Evolutionary conservation across 2,113 vertebrate genomes (phyloP), one percentile per base, ranked within the genome.

Genomic region (Ceyx cyanopectus): DNA sequence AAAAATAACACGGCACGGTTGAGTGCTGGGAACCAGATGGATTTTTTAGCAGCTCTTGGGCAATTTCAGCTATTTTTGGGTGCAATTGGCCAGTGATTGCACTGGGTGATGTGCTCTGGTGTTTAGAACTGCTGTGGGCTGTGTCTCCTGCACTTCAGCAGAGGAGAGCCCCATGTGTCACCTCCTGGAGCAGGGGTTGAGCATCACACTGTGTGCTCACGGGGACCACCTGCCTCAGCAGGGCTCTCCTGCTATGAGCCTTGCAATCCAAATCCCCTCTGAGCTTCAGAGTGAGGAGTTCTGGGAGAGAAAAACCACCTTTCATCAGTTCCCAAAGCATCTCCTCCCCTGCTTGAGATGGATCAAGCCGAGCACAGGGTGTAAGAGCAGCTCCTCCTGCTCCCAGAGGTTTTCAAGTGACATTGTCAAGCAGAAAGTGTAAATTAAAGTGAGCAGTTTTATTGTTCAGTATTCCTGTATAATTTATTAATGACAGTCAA

Each of bases 281-380:
- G 43, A 26, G 45, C 34, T 50, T 5, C 8, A 57, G 43, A 41
- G 21, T 6, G 34, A 72, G 23, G 74, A n/a, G 29, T 67, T 26
- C 14, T 14, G 22, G 11, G 48, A 24, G 11, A 37, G 21, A 26
- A 26, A 53, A 48, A 8, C 5, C 4, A 4, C 2, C 1, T 72
- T 72, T 40, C 4, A 5, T 14, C 21, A 32, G 32, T 12, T 45
- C 30, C 18, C 22, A 12, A 12, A 5, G 14, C 56, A 11, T 51
- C 24, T 43, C 45, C 45, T 81, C 32, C 43, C 50, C 45, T 8
- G 14, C 27, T 27, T 45, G 51, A 58, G 70, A 9, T 29, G 22
- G 2, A 27, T 65, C 27, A 7, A 40, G 14, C 21, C 13, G 40
- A 6, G 0, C 5, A 1, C 7, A 1, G 2, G 8, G 34, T 7